These are phyloP conservation scores for Vanessa cardui DNA, from an alignment of 2,888 invertebrate genomes.

Conservation along the genomic window DNA sequence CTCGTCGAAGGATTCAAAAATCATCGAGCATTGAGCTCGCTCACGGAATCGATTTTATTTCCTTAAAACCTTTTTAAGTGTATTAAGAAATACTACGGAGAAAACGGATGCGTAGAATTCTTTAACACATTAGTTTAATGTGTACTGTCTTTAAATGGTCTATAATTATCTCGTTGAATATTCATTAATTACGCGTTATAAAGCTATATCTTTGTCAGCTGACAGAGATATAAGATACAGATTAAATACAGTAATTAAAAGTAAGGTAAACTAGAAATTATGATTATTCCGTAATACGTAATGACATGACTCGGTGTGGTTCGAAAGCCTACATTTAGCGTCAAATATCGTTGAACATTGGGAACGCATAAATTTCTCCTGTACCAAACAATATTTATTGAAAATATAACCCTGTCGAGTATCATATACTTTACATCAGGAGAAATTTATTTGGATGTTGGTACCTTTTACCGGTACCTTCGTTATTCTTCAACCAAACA, in stretches of 20 bases:
- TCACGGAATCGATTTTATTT: constrained; percentile 28
- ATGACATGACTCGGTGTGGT: neutral
- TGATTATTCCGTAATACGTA: neutral
- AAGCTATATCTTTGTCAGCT: neutral
- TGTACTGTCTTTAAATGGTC: neutral
- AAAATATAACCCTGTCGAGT: too few relatives aligned
- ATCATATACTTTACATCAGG: too few relatives aligned
- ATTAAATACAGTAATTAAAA: constrained; percentile 1
- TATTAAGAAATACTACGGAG: constrained; percentile 15
- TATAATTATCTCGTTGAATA: neutral
- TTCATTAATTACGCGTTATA: neutral
- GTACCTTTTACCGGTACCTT: too few relatives aligned
- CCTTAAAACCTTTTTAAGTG: constrained; percentile 17
- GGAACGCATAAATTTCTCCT: too few relatives aligned
- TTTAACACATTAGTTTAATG: neutral
- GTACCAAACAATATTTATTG: too few relatives aligned
- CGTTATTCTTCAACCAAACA: too few relatives aligned
- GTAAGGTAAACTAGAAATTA: constrained; percentile 10
- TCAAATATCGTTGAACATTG: too few relatives aligned
- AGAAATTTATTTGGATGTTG: too few relatives aligned
- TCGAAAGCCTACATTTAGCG: neutral
- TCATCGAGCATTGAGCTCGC: neutral
- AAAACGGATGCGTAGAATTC: constrained; percentile 2
- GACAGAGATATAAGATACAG: constrained; percentile 1
- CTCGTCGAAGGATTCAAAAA: constrained; percentile 35